Evolutionary conservation across 2,797 vertebrate genomes (phyloP).

Genomic region (Acanthurus lineatus): DNA sequence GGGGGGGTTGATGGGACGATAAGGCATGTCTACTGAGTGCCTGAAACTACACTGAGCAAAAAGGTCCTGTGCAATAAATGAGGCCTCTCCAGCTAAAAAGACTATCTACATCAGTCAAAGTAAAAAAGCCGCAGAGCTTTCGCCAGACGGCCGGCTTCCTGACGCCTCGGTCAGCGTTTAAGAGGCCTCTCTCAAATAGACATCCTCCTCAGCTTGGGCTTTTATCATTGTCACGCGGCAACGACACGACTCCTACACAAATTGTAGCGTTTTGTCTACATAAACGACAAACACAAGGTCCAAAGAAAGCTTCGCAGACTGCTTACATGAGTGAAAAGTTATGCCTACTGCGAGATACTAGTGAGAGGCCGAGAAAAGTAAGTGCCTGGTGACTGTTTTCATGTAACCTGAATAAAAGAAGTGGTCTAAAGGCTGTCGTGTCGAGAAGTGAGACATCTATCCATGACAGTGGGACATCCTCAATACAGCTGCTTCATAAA

Average conservation of each 20-base stretch:
- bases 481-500: constrained; percentile 67
- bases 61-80: constrained; percentile 79
- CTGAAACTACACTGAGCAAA: constrained; percentile 73
- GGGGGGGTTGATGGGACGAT: constrained; percentile 58
- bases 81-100: constrained; percentile 71
- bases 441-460: constrained; percentile 67
- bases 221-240: constrained; percentile 41
- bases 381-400: constrained; percentile 71
- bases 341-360: constrained; percentile 56
- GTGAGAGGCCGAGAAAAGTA: constrained; percentile 62
- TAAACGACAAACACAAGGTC: constrained; percentile 64
- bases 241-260: constrained; percentile 41
- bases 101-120: constrained; percentile 67
- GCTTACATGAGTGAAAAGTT: constrained; percentile 46
- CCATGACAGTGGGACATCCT: constrained; percentile 70
- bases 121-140: constrained; percentile 51
- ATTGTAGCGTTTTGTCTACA: constrained; percentile 47
- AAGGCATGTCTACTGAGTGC: constrained; percentile 82
- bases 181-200: constrained; percentile 51
- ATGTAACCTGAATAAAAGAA: constrained; percentile 81
- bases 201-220: constrained; percentile 58
- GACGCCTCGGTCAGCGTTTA: constrained; percentile 19
- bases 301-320: constrained; percentile 46
- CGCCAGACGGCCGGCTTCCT: constrained; percentile 50
- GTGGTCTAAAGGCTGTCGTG: constrained; percentile 77